A percentile compares a stretch with the other conserved stretches of the same genome.
These are phyloP conservation scores for Saccostrea cuccullata DNA, from an alignment of 1,140 invertebrate genomes.

Conservation along the genomic window DNA sequence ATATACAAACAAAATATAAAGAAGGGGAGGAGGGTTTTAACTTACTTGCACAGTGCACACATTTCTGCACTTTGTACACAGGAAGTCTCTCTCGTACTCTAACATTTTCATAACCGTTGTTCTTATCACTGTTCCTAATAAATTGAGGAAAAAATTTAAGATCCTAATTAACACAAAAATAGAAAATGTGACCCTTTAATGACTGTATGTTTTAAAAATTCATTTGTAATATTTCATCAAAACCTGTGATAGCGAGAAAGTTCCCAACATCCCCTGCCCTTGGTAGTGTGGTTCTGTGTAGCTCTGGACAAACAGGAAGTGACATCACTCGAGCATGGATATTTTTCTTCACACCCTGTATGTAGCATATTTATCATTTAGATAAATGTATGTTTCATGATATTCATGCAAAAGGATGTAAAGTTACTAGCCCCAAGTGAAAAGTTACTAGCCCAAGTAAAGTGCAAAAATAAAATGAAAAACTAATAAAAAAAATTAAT, in stretches of 20 bases:
- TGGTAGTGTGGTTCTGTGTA: conserved; percentile 81
- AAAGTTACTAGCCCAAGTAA: too few species aligned
- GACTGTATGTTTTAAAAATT: too few species aligned
- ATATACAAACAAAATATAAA: too few species aligned
- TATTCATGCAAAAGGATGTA: too few species aligned
- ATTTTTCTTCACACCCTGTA: conserved; percentile 83
- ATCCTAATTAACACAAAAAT: too few species aligned
- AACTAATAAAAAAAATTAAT: too few species aligned
- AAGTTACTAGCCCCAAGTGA: too few species aligned
- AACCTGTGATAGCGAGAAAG: conserved; percentile 81
- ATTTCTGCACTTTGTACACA: conserved; percentile 89
- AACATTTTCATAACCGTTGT: conserved; percentile 87
- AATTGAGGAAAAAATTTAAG: too few species aligned
- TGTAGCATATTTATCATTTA: conserved; percentile 8
- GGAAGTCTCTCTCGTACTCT: conserved; percentile 86
- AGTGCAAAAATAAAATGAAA: too few species aligned
- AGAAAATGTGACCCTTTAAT: too few species aligned
- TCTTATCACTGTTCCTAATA: conserved; percentile 86
- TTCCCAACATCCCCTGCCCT: conserved; percentile 84
- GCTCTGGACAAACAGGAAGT: conserved; percentile 76
- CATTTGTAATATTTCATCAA: background rate
- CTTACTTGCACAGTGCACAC: conserved; percentile 83
- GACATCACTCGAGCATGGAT: conserved; percentile 83
- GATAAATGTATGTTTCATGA: too few species aligned
- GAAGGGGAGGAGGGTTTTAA: background rate